Evolutionary conservation across 2,888 invertebrate genomes (phyloP).

Genomic region (Neoscelio sp.): DNA sequence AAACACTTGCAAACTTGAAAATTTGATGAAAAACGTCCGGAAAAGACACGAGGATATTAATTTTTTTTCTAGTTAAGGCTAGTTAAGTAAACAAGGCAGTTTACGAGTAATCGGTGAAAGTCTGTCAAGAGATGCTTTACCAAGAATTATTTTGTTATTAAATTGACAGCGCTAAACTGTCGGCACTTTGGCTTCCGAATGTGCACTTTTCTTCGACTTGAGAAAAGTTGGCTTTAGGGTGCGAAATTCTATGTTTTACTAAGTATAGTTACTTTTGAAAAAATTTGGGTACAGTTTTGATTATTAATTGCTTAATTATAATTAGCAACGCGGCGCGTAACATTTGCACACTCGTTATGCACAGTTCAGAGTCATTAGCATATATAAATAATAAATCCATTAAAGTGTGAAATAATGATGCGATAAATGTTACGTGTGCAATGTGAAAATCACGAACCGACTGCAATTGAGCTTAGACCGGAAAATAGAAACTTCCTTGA

Average conservation of each 20-base stretch:
- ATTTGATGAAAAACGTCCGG: background rate
- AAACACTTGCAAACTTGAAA: no score
- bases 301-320: background rate
- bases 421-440: conserved; percentile 62
- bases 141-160: conserved; percentile 23
- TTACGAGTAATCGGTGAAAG: conserved; percentile 46
- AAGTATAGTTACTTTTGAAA: background rate
- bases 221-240: background rate
- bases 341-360: conserved; percentile 21
- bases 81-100: conserved; percentile 50
- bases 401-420: conserved; percentile 65
- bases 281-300: no score
- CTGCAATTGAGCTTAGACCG: conserved; percentile 51
- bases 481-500: conserved; percentile 61
- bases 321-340: conserved; percentile 9
- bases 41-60: background rate
- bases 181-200: conserved; percentile 8
- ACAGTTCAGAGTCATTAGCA: conserved; percentile 24
- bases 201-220: no score
- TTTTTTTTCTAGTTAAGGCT: conserved; percentile 14
- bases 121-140: conserved; percentile 12
- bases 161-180: conserved; percentile 14
- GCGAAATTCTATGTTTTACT: background rate
- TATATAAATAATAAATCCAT: conserved; percentile 62
- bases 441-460: conserved; percentile 55